phyloP scores from a whole-genome alignment of 2,888 invertebrate species.

The Watsonalla cultraria region DNA sequence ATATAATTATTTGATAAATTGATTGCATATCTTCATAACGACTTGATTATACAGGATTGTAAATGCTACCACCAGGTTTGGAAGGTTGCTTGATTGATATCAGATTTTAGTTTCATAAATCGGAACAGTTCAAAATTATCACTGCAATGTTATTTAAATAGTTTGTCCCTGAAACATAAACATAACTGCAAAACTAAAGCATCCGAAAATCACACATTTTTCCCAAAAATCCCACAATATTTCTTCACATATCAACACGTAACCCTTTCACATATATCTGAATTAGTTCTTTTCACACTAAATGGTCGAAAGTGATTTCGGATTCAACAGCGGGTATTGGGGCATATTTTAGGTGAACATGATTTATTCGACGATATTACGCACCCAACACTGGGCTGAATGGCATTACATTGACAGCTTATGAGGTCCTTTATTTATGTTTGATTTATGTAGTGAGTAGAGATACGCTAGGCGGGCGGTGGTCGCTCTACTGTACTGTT shows the following conservation, averaged over 20 bases:
- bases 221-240: no score
- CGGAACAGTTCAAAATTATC: no score
- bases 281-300: conserved; percentile 34
- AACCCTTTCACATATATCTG: conserved; percentile 18
- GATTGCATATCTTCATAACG: no score
- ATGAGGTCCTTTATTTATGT: conserved; percentile 74
- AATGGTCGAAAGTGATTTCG: conserved; percentile 55
- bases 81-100: no score
- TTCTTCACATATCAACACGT: conserved; percentile 7
- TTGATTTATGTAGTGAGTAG: conserved; percentile 73
- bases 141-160: no score
- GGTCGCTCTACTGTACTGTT: conserved; percentile 36
- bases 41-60: no score
- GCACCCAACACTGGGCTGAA: conserved; percentile 66
- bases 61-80: no score
- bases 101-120: no score
- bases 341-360: conserved; percentile 68
- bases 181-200: no score
- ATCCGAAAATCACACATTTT: not conserved
- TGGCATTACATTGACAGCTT: conserved; percentile 75
- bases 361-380: conserved; percentile 75
- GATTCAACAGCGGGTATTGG: conserved; percentile 65
- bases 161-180: no score
- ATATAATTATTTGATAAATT: no score
- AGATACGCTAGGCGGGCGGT: conserved; percentile 46